phyloP scores from a whole-genome alignment of 2,888 invertebrate genomes.

The Cylloceria caligata region DNA sequence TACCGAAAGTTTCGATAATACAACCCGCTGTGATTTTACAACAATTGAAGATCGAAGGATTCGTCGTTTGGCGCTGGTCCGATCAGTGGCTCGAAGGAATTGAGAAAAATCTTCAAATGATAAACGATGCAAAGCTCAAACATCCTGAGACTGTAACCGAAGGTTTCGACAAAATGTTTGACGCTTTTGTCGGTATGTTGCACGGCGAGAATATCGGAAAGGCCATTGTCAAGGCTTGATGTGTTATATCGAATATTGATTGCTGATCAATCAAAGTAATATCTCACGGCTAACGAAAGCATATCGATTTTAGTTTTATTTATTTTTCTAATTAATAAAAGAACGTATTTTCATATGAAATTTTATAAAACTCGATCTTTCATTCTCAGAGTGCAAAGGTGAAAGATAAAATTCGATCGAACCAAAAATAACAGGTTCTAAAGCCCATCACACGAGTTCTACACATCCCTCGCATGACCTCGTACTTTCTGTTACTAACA shows the following conservation, averaged over 20 bases:
- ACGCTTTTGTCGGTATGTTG: conserved; percentile 88
- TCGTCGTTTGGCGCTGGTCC: conserved; percentile 86
- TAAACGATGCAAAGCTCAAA: conserved; percentile 89
- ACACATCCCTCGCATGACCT: no score
- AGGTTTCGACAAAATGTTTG: conserved; percentile 91
- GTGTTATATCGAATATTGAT: background rate
- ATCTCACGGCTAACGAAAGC: background rate
- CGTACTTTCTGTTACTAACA: no score
- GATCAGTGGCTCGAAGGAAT: conserved; percentile 88
- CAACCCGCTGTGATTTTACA: conserved; percentile 87
- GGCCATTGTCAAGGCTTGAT: conserved; percentile 88
- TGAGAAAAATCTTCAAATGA: conserved; percentile 88
- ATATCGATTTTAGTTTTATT: background rate
- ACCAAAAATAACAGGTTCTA: no score
- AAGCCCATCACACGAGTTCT: no score
- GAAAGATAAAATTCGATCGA: no score
- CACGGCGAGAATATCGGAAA: conserved; percentile 90
- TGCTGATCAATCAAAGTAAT: background rate
- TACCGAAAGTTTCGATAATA: conserved; percentile 85
- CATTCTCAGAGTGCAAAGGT: no score
- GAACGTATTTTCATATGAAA: no score
- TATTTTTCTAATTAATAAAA: no score
- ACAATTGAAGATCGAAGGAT: conserved; percentile 88
- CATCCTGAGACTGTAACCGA: conserved; percentile 89
- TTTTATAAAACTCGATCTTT: no score